Base-by-base conservation (phyloP, 2,113 vertebrate genomes). In the Turdus rufiventris region DNA sequence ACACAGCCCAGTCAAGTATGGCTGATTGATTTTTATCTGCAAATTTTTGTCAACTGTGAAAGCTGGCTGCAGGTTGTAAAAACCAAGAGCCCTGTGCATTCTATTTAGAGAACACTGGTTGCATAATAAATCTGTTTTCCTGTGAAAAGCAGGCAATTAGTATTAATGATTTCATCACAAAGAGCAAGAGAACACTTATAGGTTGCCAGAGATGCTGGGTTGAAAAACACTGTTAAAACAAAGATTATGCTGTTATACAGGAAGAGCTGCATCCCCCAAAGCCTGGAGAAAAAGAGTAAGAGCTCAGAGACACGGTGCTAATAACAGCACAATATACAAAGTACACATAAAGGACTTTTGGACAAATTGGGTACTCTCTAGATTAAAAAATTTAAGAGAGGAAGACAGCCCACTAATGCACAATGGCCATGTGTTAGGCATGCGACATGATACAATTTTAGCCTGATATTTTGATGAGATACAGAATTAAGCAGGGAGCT, bases 11-110 rank as follows among this genome's bases (percentile, higher is more conserved):
- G 78, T 91, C 84, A 92, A 95, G 91, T 88, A 97, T 92, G 96
- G 93, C n/a, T 61, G 86, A 97, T 96, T 97, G 97, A 97, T 97
- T 97, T 97, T 97, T 97, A 97, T 98, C 96, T 96, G 81, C 89
- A 97, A 97, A 97, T 96, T 97, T 85, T 92, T 97, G 96, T 95
- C 50, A 93, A 96, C 92, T 96, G 85, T 96, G 91, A 97, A 96
- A 95, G 82, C 87, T 93, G 74, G 65, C 71, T 94, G 61, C 84
- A 80, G 95, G 93, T 95, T 97, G 88, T 93, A 94, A 94, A 95
- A 96, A 96, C 92, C 83, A 87, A 97, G 87, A 96, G 56, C 38
- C 43, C 75, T 72, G 83, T 91, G 85, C 65, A 93, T 97, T 94
- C 82, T 86, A 50, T 89, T 97, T 95, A 95, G 93, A 96, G 95